These are phyloP conservation scores for Pycnomerus fuliginosus DNA, from an alignment of 2,888 invertebrate species.

Conservation along the genomic window DNA sequence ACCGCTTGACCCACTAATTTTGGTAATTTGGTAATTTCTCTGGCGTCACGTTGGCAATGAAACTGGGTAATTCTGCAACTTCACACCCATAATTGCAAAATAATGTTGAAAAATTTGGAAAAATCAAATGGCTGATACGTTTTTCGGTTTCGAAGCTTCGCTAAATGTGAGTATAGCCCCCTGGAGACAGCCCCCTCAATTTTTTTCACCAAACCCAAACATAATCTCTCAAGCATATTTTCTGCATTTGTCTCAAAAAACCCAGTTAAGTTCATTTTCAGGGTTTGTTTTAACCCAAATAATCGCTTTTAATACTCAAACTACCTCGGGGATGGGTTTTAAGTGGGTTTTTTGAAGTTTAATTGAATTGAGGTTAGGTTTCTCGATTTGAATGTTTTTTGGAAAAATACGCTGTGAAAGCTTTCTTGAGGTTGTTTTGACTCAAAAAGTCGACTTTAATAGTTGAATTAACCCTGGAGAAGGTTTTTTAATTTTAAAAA, in stretches of 20 bases:
- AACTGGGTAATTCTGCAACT: too few relatives aligned
- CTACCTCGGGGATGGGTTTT: neutral
- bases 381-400: neutral
- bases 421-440: neutral
- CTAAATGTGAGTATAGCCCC: slow-evolving; percentile 66
- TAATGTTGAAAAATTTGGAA: slow-evolving; percentile 40
- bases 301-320: neutral
- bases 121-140: slow-evolving; percentile 78
- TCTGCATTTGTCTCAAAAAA: slow-evolving; percentile 6
- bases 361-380: slow-evolving; percentile 7
- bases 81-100: slow-evolving; percentile 26
- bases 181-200: neutral
- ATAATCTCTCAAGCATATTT: neutral
- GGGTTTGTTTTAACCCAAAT: neutral
- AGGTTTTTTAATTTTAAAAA: too few relatives aligned
- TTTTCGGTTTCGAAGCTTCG: slow-evolving; percentile 81
- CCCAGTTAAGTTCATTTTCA: neutral
- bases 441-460: too few relatives aligned
- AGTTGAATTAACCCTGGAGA: too few relatives aligned
- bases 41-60: too few relatives aligned
- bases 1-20: neutral
- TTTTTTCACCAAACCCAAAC: neutral
- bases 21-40: too few relatives aligned
- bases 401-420: neutral
- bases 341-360: neutral